Evolutionary conservation across 2,113 vertebrate species (phyloP).

Genomic region (human (Homo sapiens)): GRCh38 chr15:73285001-73285500

Average conservation of each 20-base stretch:
- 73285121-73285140: not conserved
- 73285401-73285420: not conserved
- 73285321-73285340: no score
- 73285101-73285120: conserved; percentile 11
- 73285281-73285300: no score
- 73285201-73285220: no score
- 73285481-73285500: not conserved
- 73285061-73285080: conserved; percentile 4
- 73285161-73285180: no score
- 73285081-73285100: not conserved
- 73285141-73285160: no score
- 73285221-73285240: no score
- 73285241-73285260: no score
- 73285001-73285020: conserved; percentile 22
- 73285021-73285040: conserved; percentile 12
- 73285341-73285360: no score
- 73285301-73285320: no score
- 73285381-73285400: not conserved
- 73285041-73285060: not conserved
- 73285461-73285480: not conserved
- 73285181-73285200: no score
- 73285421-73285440: not conserved
- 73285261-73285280: no score
- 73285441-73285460: not conserved
- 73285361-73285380: no score